Base-by-base conservation (phyloP, 2,888 invertebrate genomes). In the Sepioteuthis lessoniana region DNA sequence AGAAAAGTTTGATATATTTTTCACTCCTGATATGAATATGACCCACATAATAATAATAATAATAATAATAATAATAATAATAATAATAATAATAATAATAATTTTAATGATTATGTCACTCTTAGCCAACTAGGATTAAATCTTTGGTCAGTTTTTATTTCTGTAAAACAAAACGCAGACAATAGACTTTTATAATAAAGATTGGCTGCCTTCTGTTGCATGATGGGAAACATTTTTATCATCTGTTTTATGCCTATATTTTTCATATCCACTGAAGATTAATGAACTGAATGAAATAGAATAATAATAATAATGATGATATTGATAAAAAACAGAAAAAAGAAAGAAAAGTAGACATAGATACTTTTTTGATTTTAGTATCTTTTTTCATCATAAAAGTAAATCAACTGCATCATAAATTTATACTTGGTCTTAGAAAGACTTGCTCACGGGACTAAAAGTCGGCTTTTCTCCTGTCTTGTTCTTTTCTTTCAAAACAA, bases 221-320 rank as follows among this genome's bases (percentile, higher is more conserved):
- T 76, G 76, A 76, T 76, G 76, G 76, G 76, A 76, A 76, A n/a
- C 76, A 76, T 76, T 76, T 76, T 76, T 76, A 76, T 76, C 13
- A 31, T n/a, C n/a, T 55, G 55, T 55, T 55, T 55, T 55, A 55
- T 55, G 55, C 55, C 55, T 55, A 55, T 55, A 55, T 76, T 76
- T 76, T n/a, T 76, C 76, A n/a, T 76, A n/a, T n/a, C 76, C 76
- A 76, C 76, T n/a, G n/a, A 76, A 76, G 76, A 76, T 76, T 76
- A 76, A 76, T 76, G 76, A 76, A 76, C 10, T n/a, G n/a, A n/a
- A 76, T 76, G n/a, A n/a, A 76, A 76, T 76, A 13, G 25, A 16
- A 47, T 8, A 47, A 55, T 42, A 42, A 42, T 7, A 42, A 42
- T 5, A n/a, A n/a, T n/a, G n/a, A n/a, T n/a, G n/a, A n/a, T n/a